Conservation (phyloP, 2,888 invertebrate genomes). For the Camponotus fellah region DNA sequence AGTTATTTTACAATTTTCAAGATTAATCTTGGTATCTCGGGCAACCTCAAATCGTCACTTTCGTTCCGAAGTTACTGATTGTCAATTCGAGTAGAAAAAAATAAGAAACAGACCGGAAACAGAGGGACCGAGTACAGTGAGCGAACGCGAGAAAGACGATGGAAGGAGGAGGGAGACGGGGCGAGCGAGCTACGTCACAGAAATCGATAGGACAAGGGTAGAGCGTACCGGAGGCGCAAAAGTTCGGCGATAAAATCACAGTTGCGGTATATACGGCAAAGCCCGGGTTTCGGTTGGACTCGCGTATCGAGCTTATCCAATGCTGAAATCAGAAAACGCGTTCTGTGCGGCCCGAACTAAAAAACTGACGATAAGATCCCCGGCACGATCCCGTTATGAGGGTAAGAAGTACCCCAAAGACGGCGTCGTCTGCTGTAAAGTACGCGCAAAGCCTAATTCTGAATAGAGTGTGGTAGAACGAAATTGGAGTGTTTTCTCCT, state of each 20-base stretch:
- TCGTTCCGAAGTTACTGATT: background rate
- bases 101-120: slow-evolving; percentile 33
- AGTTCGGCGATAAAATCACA: slow-evolving; percentile 71
- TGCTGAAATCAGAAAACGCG: slow-evolving; percentile 72
- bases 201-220: slow-evolving; percentile 75
- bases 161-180: slow-evolving; percentile 37
- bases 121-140: slow-evolving; percentile 8
- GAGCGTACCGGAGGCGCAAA: slow-evolving; percentile 68
- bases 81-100: slow-evolving; percentile 15
- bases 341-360: slow-evolving; percentile 56
- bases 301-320: slow-evolving; percentile 65
- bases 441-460: slow-evolving; percentile 45
- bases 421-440: slow-evolving; percentile 58
- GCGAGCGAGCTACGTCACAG: slow-evolving; percentile 50
- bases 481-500: background rate
- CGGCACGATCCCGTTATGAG: slow-evolving; percentile 69
- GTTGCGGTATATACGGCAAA: slow-evolving; percentile 45
- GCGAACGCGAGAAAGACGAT: slow-evolving; percentile 31
- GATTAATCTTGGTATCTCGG: too few relatives aligned
- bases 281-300: background rate
- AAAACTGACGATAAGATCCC: slow-evolving; percentile 74
- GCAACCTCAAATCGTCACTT: background rate
- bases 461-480: slow-evolving; percentile 27
- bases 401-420: slow-evolving; percentile 51
- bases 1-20: too few relatives aligned